A percentile compares a stretch with the other conserved stretches of the same genome.
These are phyloP conservation scores for Lasioglossum leucozonium DNA, from an alignment of 2,888 invertebrate genomes.

Conservation along the genomic window DNA sequence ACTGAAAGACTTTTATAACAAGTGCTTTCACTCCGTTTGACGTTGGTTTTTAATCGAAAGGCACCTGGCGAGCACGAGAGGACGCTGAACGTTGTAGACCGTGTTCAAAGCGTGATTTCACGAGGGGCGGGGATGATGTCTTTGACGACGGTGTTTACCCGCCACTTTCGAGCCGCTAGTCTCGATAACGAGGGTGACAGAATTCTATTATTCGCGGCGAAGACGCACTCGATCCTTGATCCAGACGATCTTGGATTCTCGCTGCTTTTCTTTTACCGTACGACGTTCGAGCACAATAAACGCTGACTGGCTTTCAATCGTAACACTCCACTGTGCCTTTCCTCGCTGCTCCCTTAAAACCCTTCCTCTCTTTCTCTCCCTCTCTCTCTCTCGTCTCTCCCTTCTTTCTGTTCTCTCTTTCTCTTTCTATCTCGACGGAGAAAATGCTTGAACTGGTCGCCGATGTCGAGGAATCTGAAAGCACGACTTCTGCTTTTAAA, in stretches of 20 bases:
- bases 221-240: not conserved
- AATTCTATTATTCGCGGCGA: not conserved
- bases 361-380: not conserved
- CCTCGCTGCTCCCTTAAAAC: not conserved
- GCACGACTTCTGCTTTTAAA: conserved; percentile 3
- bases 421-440: not conserved
- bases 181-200: not conserved
- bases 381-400: too few relatives aligned
- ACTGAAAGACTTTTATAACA: not conserved
- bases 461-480: not conserved
- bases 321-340: not conserved
- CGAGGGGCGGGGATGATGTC: too few relatives aligned
- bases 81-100: not conserved
- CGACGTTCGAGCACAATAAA: not conserved
- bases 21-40: not conserved
- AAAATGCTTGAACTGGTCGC: not conserved
- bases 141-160: not conserved
- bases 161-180: not conserved
- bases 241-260: not conserved
- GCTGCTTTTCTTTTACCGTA: not conserved
- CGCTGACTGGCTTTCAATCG: not conserved
- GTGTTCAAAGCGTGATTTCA: not conserved
- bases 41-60: not conserved
- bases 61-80: not conserved
- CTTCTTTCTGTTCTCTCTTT: not conserved